These are phyloP conservation scores for Lordiphosa fenestrarum DNA, from an alignment of 2,888 invertebrate genomes.

Conservation along the genomic window DNA sequence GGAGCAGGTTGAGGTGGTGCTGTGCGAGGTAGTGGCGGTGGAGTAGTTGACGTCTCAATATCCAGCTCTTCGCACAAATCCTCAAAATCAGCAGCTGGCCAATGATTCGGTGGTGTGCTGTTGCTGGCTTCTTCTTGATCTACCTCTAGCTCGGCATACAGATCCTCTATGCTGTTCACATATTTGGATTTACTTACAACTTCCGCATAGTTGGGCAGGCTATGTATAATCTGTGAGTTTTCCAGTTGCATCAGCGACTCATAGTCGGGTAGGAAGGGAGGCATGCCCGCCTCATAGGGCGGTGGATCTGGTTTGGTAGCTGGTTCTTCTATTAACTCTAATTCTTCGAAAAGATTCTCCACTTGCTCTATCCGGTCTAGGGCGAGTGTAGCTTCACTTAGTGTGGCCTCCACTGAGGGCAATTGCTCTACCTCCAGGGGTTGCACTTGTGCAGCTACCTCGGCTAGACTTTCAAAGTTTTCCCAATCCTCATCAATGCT, in stretches of 20 bases:
- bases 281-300: constrained; percentile 40
- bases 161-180: constrained; percentile 57
- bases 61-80: constrained; percentile 52
- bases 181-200: constrained; percentile 36
- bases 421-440: constrained; percentile 15
- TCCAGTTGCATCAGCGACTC: constrained; percentile 55
- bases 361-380: constrained; percentile 39
- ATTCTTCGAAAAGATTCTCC: neutral
- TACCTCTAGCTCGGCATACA: constrained; percentile 47
- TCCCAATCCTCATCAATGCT: constrained; percentile 74
- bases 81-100: constrained; percentile 41
- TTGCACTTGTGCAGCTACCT: constrained; percentile 17
- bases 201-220: constrained; percentile 51
- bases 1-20: constrained; percentile 49
- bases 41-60: constrained; percentile 19
- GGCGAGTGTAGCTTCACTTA: constrained; percentile 18
- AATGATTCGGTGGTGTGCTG: constrained; percentile 7
- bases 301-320: constrained; percentile 34
- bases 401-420: constrained; percentile 26
- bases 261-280: constrained; percentile 54
- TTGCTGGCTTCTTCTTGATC: constrained; percentile 12
- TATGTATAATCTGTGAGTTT: constrained; percentile 9
- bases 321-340: constrained; percentile 7
- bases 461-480: constrained; percentile 62
- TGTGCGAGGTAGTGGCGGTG: constrained; percentile 22